Evolutionary conservation across 2,113 vertebrate species (phyloP), one percentile per base, ranked within the genome.

Genomic region (Corapipo altera): DNA sequence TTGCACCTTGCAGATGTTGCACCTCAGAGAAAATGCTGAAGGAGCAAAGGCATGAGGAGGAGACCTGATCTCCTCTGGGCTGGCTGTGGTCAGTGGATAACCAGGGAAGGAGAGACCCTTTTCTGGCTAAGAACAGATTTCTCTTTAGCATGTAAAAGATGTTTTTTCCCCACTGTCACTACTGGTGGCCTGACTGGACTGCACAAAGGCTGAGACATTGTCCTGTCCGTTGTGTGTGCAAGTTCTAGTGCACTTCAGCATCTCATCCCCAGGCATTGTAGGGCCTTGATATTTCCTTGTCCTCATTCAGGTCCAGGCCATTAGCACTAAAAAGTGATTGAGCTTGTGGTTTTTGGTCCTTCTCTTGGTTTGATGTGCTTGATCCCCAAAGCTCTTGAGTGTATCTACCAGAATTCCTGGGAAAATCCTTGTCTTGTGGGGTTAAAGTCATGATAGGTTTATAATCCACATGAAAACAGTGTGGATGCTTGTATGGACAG

Each of bases 401-500:
- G n/a, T 59, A 59, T 26, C 21, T 37, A 26, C 23, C 23, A 59
- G n/a, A 59, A 59, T 37, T 43, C 33, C 33, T 22, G 12, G 33
- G 27, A n/a, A 81, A 57, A 51, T 58, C 32, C 18, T 66, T 84
- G n/a, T 37, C n/a, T 59, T 15, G 11, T 37, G 20, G 28, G 32
- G 2, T n/a, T 35, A 41, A 21, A 73, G 10, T 41, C 44, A 37
- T 0, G 1, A 9, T 44, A 35, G 24, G 15, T 61, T 76, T 70
- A 46, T 41, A 77, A 19, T 23, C 49, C 11, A 8, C 0, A 0
- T 54, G 37, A 48, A 76, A 90, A 49, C n/a, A 61, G 9, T 8
- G 15, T 9, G 37, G 11, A 11, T 64, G 21, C 39, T 89, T 59
- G 6, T 5, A 44, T 5, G 54, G 13, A 32, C 8, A 35, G 73